Base-by-base conservation (phyloP, 2,888 invertebrate species). In the Pinctada fucata region DNA sequence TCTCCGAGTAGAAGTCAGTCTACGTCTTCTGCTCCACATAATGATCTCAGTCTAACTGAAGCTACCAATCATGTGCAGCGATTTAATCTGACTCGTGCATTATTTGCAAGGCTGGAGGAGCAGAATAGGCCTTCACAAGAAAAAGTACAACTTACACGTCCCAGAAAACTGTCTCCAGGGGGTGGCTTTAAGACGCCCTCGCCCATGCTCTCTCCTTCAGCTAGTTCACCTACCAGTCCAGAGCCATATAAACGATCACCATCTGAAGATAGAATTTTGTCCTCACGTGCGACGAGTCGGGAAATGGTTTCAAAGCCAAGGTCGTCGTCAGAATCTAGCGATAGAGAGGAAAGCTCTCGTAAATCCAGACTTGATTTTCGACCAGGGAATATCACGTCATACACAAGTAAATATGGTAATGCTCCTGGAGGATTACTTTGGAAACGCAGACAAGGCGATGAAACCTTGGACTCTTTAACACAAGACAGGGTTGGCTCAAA, bases 81-180 rank as follows among this genome's bases (percentile, higher is more conserved):
- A 13, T 92, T 92, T 76, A 91, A 90, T 75, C 88, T 90, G 82
- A 91, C 91, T 0, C 84, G 91, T 13, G 91, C 90, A 3, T 82
- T 92, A 67, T 92, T 92, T 81, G 91, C 91, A n/a, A 82, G 88
- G n/a, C 86, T 92, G 86, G 91, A 91, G 76, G 89, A 91, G 65
- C 88, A 91, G 72, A 87, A 48, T 50, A 58, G 69, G 3, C 47
- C 68, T 13, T 52, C 67, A 10, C 6, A 52, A 2, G 83, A 87
- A 66, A 79, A 79, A 6, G 75, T 73, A 5, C 51, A 72, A 45
- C 58, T 47, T 76, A 78, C 82, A 6, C 67, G 78, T 48, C 70
- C 78, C 3, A 77, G 85, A 3, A 81, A 82, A 78, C 71, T 79
- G 3, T 88, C 89, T 13, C 86, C 87, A 5, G 78, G 80, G 3